phyloP scores from a whole-genome alignment of 2,888 invertebrate species.

The Parasteatoda lunata region DNA sequence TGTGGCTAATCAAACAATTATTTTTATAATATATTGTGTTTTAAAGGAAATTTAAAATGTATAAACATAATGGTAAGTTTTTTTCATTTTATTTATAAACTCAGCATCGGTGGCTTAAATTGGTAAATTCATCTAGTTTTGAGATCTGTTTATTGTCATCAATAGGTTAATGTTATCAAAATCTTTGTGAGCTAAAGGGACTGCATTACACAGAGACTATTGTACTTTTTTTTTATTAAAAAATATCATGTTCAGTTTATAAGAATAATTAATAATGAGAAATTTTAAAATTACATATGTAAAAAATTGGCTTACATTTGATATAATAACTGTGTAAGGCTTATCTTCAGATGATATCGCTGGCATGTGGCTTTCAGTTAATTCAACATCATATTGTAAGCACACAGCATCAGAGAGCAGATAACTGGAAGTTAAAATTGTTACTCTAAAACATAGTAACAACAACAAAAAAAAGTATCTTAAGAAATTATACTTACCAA shows the following conservation, averaged over 20 bases:
- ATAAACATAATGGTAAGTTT: too few species aligned
- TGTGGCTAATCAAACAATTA: too few species aligned
- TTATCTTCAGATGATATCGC: conserved; percentile 17
- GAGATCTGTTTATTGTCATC: too few species aligned
- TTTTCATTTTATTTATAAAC: too few species aligned
- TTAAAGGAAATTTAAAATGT: too few species aligned
- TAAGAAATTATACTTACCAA: conserved; percentile 38
- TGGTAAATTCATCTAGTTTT: too few species aligned
- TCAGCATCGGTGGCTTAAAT: too few species aligned
- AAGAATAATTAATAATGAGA: neutral
- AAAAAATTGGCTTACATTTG: conserved; percentile 21
- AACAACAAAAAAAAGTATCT: neutral
- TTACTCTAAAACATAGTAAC: neutral
- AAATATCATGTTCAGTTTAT: neutral
- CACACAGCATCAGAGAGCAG: conserved; percentile 53
- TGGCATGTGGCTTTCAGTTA: conserved; percentile 52
- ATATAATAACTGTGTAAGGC: conserved; percentile 8
- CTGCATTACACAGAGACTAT: too few species aligned
- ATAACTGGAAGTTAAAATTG: conserved; percentile 24
- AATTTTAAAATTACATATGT: neutral
- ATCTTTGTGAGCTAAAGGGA: too few species aligned
- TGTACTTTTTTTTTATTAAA: too few species aligned
- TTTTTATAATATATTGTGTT: too few species aligned
- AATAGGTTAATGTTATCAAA: too few species aligned
- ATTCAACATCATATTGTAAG: conserved; percentile 8